Evolutionary conservation across 2,113 vertebrate genomes (phyloP).

Genomic region (Cepphus grylle): DNA sequence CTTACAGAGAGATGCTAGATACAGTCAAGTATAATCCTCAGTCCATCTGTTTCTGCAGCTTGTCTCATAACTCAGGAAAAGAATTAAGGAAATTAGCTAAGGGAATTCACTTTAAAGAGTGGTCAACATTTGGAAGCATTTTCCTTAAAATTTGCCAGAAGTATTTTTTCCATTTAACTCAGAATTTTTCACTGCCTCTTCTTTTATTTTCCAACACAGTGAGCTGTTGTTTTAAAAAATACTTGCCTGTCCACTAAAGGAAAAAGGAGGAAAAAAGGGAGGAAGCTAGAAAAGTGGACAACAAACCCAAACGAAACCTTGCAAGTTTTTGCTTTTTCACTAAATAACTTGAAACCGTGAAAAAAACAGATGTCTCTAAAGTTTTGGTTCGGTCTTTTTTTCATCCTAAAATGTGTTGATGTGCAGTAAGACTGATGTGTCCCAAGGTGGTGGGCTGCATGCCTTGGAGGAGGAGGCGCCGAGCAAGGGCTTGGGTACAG

Average conservation of each 20-base stretch:
- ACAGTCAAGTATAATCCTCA: not conserved
- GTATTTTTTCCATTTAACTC: not conserved
- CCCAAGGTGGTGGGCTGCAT: not conserved
- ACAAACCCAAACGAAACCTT: not conserved
- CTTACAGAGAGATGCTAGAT: not conserved
- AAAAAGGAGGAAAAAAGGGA: not conserved
- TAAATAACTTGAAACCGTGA: not conserved
- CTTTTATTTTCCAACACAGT: not conserved
- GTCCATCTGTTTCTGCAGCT: not conserved
- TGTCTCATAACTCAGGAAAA: not conserved
- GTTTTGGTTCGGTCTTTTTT: not conserved
- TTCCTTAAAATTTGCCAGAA: slow-evolving; percentile 7
- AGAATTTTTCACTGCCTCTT: not conserved
- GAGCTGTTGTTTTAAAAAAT: not conserved
- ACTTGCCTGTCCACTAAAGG: not conserved
- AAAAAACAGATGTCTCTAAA: not conserved
- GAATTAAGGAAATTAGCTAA: not conserved
- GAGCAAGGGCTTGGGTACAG: not conserved
- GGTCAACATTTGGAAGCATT: not conserved
- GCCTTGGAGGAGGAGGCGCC: fast-evolving
- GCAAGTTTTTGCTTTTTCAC: not conserved
- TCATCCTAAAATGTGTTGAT: not conserved
- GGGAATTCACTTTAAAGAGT: slow-evolving; percentile 6
- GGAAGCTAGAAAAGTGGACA: not conserved
- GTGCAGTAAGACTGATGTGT: not conserved